phyloP scores from a whole-genome alignment of 2,113 vertebrate species.

The Lanius ludovicianus region DNA sequence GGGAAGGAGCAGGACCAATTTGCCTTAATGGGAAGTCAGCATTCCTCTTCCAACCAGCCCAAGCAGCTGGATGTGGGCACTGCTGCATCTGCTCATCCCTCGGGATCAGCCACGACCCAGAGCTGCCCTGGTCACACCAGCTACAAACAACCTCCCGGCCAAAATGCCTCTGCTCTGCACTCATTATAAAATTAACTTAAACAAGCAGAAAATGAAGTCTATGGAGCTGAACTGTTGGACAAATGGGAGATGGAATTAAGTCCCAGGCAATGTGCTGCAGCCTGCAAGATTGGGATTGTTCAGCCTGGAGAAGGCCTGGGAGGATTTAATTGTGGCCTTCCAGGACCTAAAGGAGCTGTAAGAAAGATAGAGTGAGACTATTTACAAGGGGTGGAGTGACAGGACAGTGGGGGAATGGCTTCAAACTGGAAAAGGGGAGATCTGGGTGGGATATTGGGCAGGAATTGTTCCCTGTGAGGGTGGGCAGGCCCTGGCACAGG shows the following conservation, averaged over 20 bases:
- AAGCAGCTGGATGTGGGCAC: not conserved
- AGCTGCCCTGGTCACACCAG: not conserved
- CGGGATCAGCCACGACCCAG: not conserved
- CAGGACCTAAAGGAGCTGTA: not conserved
- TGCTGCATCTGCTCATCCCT: not conserved
- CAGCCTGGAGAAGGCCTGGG: not conserved
- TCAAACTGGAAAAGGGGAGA: not conserved
- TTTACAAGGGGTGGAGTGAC: not conserved
- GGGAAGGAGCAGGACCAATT: not conserved
- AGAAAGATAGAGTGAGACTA: too few relatives aligned
- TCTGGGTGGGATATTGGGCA: not conserved
- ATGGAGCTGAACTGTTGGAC: not conserved
- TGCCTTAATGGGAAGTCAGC: not conserved
- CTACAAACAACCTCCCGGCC: not conserved
- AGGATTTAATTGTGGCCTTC: not conserved
- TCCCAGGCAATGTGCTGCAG: not conserved
- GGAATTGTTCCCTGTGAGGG: not conserved
- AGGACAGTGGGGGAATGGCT: not conserved
- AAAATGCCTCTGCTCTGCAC: not conserved
- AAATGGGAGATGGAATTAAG: not conserved
- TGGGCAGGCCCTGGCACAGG: not conserved
- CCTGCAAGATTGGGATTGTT: not conserved
- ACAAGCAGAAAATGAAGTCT: not conserved
- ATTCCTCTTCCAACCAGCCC: not conserved
- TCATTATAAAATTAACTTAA: not conserved